Conservation (phyloP, 2,797 vertebrate genomes). For the Neostethus bicornis region DNA sequence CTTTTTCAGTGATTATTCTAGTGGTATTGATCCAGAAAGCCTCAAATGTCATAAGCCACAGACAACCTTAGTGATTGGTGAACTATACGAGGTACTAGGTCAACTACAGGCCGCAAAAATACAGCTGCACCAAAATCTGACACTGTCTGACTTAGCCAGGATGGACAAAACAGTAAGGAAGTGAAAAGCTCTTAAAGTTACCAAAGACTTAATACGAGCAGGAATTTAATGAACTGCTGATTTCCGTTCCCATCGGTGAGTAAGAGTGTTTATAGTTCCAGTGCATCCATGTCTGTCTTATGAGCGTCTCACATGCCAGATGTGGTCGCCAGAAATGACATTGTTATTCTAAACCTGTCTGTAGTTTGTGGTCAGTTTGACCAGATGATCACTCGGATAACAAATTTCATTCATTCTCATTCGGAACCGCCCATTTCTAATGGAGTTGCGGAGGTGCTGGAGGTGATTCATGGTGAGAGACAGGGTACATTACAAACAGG, state of each 20-base stretch:
- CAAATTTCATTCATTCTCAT: too few relatives aligned
- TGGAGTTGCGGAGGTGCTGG: too few relatives aligned
- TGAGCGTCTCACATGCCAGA: constrained; percentile 22
- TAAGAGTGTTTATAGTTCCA: constrained; percentile 58
- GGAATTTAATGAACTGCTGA: constrained; percentile 57
- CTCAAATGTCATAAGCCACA: constrained; percentile 57
- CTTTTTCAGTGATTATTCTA: constrained; percentile 53
- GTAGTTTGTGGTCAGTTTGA: constrained; percentile 18
- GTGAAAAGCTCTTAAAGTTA: constrained; percentile 48
- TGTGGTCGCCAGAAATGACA: constrained; percentile 28
- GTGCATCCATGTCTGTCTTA: constrained; percentile 39
- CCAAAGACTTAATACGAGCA: constrained; percentile 43
- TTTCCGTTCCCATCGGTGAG: constrained; percentile 48
- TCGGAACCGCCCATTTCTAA: too few relatives aligned
- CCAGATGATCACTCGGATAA: too few relatives aligned
- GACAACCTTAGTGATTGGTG: constrained; percentile 44
- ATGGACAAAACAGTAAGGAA: constrained; percentile 40
- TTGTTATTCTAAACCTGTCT: constrained; percentile 1
- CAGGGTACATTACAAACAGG: too few relatives aligned
- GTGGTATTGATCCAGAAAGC: constrained; percentile 45
- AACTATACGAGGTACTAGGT: constrained; percentile 57
- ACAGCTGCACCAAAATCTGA: constrained; percentile 61
- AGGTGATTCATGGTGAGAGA: too few relatives aligned
- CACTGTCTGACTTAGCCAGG: constrained; percentile 39
- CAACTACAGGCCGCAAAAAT: constrained; percentile 47